Evolutionary conservation across 2,113 vertebrate genomes (phyloP), one percentile per base, ranked within the genome.

Genomic region (Anser cygnoides): DNA sequence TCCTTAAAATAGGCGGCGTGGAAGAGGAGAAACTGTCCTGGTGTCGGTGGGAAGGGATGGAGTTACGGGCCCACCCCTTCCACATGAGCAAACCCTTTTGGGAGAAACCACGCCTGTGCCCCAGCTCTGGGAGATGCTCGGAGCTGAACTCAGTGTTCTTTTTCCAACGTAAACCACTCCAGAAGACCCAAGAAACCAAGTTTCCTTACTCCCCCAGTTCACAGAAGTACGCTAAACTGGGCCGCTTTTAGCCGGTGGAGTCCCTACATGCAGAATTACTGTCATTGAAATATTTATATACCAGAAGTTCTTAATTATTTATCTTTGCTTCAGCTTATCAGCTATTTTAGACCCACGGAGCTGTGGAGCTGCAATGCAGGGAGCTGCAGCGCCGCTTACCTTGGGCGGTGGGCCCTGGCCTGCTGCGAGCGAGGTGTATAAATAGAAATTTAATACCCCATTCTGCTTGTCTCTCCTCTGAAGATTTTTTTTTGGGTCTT

Each of bases 101-200:
- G 29, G 43, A 37, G 39, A 37, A 91, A 4, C 19, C 13, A 0
- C 4, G 3, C 29, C 80, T 11, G 50, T 59, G 16, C 37, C 68
- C 59, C 37, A 39, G 8, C 15, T 4, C 25, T 12, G 46, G 41
- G 73, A 74, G 17, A 10, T 46, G 13, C 31, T 78, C 65, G 29
- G 33, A 57, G 20, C 22, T 65, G 39, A 35, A 18, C n/a, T 63
- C 3, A 0, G 0, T 3, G 3, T 55, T 49, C 31, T 29, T 43
- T 41, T 62, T 9, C 21, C 28, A 21, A 55, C 18, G 10, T 16
- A 33, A 68, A 50, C 5, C 35, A 21, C 41, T 25, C 35, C 28
- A 29, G 68, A 62, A 68, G 6, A 46, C 17, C 17, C 14, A 23
- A 44, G 10, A 37, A 79, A 9, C 62, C 46, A 7, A 9, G 0